Evolutionary conservation across 2,888 invertebrate genomes (phyloP).

Genomic region (Temnothorax unifasciatus): DNA sequence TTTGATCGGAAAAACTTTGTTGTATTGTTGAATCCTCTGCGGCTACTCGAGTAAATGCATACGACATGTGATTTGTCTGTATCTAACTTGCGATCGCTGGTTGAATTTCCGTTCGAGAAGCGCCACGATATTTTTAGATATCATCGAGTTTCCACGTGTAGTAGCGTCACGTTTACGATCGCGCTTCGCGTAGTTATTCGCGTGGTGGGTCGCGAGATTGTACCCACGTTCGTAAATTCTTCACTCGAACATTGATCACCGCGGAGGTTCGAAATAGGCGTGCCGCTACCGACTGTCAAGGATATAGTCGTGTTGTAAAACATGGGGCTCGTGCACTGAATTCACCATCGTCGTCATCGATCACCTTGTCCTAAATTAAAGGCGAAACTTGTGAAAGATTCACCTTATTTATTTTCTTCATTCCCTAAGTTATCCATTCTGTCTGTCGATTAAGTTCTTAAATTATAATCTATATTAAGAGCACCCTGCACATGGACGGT

Average conservation of each 20-base stretch:
- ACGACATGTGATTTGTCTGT: neutral
- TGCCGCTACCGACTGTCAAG: neutral
- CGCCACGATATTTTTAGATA: constrained; percentile 27
- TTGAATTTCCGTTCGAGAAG: neutral
- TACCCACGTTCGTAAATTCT: constrained; percentile 5
- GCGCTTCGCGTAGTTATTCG: neutral
- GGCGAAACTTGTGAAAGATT: neutral
- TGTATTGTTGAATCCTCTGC: neutral
- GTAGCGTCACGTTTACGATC: neutral
- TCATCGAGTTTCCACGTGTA: neutral
- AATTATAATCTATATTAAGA: neutral
- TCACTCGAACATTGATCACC: constrained; percentile 14
- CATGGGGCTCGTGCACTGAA: neutral
- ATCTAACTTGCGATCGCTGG: neutral
- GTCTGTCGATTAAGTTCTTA: neutral
- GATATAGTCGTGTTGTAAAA: neutral
- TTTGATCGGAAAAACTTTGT: neutral
- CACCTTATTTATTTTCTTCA: neutral
- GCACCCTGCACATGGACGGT: neutral
- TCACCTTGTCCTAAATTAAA: neutral
- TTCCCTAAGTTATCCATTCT: neutral
- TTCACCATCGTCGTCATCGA: constrained; percentile 12
- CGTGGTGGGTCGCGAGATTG: neutral
- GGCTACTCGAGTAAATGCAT: neutral
- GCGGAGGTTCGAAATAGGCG: constrained; percentile 3